Percentiles rank a stretch among this genome's conserved stretches.
These are phyloP conservation scores for Tetragonula carbonaria DNA, from an alignment of 2,888 invertebrate genomes.

Conservation along the genomic window DNA sequence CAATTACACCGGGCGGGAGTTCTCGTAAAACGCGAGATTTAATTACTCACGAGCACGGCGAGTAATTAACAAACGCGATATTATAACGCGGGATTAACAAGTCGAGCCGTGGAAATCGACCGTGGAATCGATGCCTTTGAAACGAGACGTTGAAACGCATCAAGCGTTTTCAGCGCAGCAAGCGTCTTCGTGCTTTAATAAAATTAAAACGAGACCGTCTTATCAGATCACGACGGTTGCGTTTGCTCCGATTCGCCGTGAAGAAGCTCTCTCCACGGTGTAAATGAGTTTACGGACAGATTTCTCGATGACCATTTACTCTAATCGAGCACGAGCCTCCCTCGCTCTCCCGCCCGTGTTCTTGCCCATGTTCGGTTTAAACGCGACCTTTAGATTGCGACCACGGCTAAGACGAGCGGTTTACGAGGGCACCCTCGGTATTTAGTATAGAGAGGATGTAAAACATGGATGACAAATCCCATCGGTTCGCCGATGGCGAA, in stretches of 20 bases:
- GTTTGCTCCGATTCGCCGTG: no score
- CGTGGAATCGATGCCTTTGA: not conserved
- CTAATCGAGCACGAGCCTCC: no score
- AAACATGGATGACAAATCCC: slow-evolving; percentile 24
- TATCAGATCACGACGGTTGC: no score
- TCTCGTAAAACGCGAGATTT: not conserved
- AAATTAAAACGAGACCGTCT: no score
- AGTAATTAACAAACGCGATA: not conserved
- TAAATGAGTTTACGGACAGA: no score
- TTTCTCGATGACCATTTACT: no score
- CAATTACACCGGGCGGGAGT: not conserved
- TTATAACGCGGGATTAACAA: not conserved
- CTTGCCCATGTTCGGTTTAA: no score
- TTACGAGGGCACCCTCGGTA: slow-evolving; percentile 5
- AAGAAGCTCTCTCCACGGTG: no score
- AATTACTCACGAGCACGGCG: not conserved
- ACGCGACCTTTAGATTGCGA: not conserved
- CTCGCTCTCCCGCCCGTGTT: no score
- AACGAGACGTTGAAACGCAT: not conserved
- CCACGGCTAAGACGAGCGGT: slow-evolving; percentile 15
- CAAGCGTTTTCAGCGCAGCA: no score
- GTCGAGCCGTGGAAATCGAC: not conserved
- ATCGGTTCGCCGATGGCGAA: slow-evolving; percentile 27
- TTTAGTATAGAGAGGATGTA: slow-evolving; percentile 3
- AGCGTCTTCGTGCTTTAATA: no score